These are phyloP conservation scores for Drepanosiphum platanoidis DNA, from an alignment of 2,888 invertebrate species.

Conservation along the genomic window DNA sequence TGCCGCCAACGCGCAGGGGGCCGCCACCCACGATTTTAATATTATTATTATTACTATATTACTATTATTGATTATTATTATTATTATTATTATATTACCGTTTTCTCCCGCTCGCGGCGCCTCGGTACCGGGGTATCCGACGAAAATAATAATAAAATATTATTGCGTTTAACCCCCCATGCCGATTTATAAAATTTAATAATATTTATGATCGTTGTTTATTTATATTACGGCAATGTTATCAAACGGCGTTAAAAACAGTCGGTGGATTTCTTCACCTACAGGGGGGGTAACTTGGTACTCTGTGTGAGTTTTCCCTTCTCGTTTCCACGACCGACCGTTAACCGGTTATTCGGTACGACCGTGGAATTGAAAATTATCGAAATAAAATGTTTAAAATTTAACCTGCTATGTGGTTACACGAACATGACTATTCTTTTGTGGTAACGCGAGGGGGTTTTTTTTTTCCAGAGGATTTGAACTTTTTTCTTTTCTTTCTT, in stretches of 20 bases:
- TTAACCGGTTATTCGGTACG: not conserved
- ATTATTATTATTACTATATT: not conserved
- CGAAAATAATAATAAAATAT: not conserved
- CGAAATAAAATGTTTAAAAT: too few species aligned
- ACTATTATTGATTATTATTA: not conserved
- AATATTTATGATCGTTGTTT: too few species aligned
- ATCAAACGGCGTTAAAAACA: not conserved
- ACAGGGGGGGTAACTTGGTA: too few species aligned
- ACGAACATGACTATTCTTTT: too few species aligned
- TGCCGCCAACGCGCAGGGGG: constrained; percentile 52
- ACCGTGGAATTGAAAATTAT: too few species aligned
- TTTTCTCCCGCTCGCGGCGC: not conserved
- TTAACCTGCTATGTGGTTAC: too few species aligned
- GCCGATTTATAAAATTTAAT: too few species aligned
- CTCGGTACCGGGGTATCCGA: not conserved
- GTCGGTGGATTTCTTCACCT: too few species aligned
- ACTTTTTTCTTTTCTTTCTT: too few species aligned
- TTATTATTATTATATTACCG: not conserved
- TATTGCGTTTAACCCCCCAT: not conserved
- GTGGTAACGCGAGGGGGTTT: too few species aligned
- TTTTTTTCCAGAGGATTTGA: too few species aligned
- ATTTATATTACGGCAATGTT: too few species aligned
- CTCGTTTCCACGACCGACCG: not conserved
- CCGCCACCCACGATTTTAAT: not conserved
- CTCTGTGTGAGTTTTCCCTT: not conserved